Base-by-base conservation (phyloP, 2,797 vertebrate genomes). In the Hippopotamyrus pictus region DNA sequence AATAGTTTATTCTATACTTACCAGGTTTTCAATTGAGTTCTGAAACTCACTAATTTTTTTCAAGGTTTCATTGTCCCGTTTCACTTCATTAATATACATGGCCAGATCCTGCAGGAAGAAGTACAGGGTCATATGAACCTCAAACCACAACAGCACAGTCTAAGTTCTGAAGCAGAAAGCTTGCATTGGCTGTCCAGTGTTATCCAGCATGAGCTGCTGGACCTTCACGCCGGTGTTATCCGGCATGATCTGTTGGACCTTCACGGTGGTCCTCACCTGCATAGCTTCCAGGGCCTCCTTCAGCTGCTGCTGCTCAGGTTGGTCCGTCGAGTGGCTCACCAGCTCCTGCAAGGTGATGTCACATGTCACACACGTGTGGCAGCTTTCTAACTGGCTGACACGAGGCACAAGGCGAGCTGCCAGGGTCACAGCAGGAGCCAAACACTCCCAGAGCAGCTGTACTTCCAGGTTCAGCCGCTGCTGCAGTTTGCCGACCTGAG, bases 11-110 rank as follows among this genome's bases (percentile, higher is more conserved):
- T 59, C 37, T n/a, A 1, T 83, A 90, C 97, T 97, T 92, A 99
- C 98, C 96, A 99, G 92, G 90, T 99, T 99, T 92, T 99, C 98
- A 93, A 99, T 99, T 1, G 97, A 99, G 89, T 96, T 98, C 95
- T 99, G 98, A 92, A 99, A 99, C 92, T 99, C 99, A 14, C 97
- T 96, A 90, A 99, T 99, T 92, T 99, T 99, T 96, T 99, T 99
- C 92, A 99, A 93, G 0, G 98, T 99, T 94, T 99, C 99, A 11
- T 99, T 99, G 95, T 99, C 99, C 90, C 99, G 95, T 91, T 99
- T 99, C 11, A 99, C 98, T 90, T 99, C 98, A 0, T 99, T 99
- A 93, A 99, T 99, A 93, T 99, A 99, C 98, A 99, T 99, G 11
- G 99, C 98, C 95, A 99, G 93, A 94, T 99, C 99, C 99, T 99